Base-by-base conservation (phyloP, 2,888 invertebrate genomes). In the Drosophila macrothrix region DNA sequence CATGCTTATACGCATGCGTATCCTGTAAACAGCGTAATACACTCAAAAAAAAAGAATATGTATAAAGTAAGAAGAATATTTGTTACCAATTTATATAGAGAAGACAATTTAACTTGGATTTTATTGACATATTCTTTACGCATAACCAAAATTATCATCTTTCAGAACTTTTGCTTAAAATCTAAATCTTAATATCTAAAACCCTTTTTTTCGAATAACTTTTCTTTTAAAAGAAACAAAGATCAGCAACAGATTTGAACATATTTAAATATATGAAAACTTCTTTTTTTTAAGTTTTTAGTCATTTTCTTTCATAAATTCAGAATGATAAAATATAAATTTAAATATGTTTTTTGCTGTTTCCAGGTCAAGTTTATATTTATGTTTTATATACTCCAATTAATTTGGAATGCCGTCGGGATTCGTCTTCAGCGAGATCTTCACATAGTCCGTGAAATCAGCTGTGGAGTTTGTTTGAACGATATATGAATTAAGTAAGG, bases 1-100 rank as follows among this genome's bases (percentile, higher is more conserved):
- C 59, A 59, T 62, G 61, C 59, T 79, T 73, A 76, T 84, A 60
- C 85, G 83, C 83, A 78, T 84, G 87, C 82, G 83, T 84, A 75
- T 69, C 76, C 76, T 64, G 37, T 39, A 39, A 39, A 5, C 4
- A 39, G 37, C 28, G 7, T 39, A 28, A 39, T 56, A 39, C 37
- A 56, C 39, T 39, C 3, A 28, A 28, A 39, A 37, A 28, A 22
- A 19, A 22, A 25, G 0, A 14, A n/a, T 6, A 4, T 2, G 5
- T 0, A 14, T 35, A 14, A 14, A 5, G 35, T 7, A 14, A 35
- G 14, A 5, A 35, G 14, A 16, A 35, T 35, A 14, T 16, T 35
- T 5, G 35, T 35, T 16, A 35, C 35, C 0, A 5, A 16, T 0
- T 35, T 14, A 5, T 14, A 16, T 5, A 35, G 3, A 35, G 35